Percentiles rank a stretch among this genome's conserved stretches.
Evolutionary conservation across 2,113 vertebrate genomes (phyloP).

Genomic region (Rhea americana): DNA sequence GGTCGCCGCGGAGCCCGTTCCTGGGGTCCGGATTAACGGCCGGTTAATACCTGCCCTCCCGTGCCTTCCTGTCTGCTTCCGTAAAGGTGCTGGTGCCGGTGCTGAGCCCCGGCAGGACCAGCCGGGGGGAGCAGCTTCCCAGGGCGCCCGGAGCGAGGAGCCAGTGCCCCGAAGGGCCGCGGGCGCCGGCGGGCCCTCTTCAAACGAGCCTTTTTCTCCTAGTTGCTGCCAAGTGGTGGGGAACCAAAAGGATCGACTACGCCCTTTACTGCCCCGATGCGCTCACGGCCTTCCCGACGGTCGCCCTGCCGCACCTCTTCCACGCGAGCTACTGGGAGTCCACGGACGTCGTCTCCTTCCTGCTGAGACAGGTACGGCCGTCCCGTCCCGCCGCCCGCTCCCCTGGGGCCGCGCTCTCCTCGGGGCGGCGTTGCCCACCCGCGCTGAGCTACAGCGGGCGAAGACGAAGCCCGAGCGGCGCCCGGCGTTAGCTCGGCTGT

Average conservation of each 20-base stretch:
- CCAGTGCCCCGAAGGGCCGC: neutral
- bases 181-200: accelerated
- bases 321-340: slow-evolving; percentile 99
- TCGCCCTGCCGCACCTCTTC: slow-evolving; percentile 96
- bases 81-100: neutral
- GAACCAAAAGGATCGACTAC: slow-evolving; percentile 93
- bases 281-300: slow-evolving; percentile 91
- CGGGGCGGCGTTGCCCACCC: neutral
- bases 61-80: neutral
- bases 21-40: neutral
- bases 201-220: neutral
- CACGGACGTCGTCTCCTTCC: slow-evolving; percentile 92
- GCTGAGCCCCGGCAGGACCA: neutral
- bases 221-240: slow-evolving; percentile 97
- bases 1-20: neutral
- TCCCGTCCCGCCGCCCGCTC: neutral
- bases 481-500: neutral
- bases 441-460: neutral
- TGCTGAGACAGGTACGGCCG: slow-evolving; percentile 88
- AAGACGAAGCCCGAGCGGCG: neutral
- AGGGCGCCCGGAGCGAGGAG: neutral
- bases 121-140: neutral
- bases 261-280: slow-evolving; percentile 95
- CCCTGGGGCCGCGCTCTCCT: neutral
- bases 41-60: neutral